These are phyloP conservation scores for Microdon myrmicae DNA, from an alignment of 2,888 invertebrate genomes.

Conservation along the genomic window DNA sequence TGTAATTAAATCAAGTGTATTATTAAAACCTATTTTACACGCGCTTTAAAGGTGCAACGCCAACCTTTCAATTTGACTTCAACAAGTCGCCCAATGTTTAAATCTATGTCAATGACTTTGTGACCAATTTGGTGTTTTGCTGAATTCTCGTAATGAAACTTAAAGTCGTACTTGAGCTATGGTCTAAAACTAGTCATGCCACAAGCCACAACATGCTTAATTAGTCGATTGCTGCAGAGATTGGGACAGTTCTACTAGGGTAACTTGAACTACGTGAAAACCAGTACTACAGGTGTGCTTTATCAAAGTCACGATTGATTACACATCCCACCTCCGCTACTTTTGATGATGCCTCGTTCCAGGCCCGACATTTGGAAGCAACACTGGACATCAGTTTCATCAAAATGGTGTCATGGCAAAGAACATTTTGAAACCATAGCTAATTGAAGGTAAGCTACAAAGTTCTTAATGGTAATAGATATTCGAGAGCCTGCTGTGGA, in stretches of 20 bases:
- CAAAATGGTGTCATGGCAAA: constrained; percentile 31
- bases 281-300: constrained; percentile 3
- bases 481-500: too few relatives aligned
- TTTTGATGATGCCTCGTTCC: too few relatives aligned
- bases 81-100: constrained; percentile 11
- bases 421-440: constrained; percentile 21
- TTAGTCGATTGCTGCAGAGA: too few relatives aligned
- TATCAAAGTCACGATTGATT: constrained; percentile 4
- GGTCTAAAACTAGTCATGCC: constrained; percentile 34
- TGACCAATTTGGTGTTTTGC: neutral
- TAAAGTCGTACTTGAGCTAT: neutral
- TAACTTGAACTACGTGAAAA: too few relatives aligned
- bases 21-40: constrained; percentile 3
- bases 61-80: neutral
- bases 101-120: constrained; percentile 36
- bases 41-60: constrained; percentile 2
- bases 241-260: too few relatives aligned
- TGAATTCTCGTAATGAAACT: constrained; percentile 2
- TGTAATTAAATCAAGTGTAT: neutral
- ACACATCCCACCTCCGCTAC: constrained; percentile 17
- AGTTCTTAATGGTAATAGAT: constrained; percentile 22
- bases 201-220: constrained; percentile 1
- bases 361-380: constrained; percentile 6
- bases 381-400: constrained; percentile 16
- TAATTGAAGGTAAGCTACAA: constrained; percentile 16